A percentile compares a stretch with the other conserved stretches of the same genome.
phyloP scores from a whole-genome alignment of 1,140 invertebrate species.

The Magallana gigas region DNA sequence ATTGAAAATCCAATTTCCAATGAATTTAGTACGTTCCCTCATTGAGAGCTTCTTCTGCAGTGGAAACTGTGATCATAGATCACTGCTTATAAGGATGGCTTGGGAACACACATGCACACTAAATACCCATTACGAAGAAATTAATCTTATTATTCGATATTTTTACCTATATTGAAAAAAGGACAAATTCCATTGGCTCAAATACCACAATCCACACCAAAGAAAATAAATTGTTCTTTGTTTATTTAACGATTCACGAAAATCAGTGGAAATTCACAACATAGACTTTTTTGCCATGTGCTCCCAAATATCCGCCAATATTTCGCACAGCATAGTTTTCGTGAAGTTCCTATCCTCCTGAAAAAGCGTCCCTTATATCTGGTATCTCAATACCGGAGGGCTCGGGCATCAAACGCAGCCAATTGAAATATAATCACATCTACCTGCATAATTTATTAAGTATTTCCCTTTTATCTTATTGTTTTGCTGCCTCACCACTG shows the following conservation, averaged over 20 bases:
- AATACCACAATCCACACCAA: neutral
- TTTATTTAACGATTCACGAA: too few species aligned
- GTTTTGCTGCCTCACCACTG: neutral
- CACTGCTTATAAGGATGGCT: neutral
- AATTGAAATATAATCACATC: constrained; percentile 26
- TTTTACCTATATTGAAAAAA: neutral
- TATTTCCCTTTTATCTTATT: neutral
- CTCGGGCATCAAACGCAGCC: neutral
- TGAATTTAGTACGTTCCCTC: constrained; percentile 9
- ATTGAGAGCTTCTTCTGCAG: constrained; percentile 1
- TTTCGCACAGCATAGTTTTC: neutral
- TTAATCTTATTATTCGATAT: neutral
- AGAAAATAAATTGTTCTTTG: neutral
- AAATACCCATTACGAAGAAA: neutral
- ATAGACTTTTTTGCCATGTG: neutral
- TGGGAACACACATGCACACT: neutral
- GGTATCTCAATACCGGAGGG: neutral
- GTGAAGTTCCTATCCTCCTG: neutral
- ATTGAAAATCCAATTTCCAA: constrained; percentile 36
- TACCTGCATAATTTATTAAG: constrained; percentile 33
- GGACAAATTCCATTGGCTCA: neutral
- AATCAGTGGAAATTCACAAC: neutral
- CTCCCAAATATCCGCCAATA: neutral
- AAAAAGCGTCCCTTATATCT: neutral
- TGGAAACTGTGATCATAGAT: neutral